Base-by-base conservation (phyloP, 2,113 vertebrate species). In the Nibea coibor region DNA sequence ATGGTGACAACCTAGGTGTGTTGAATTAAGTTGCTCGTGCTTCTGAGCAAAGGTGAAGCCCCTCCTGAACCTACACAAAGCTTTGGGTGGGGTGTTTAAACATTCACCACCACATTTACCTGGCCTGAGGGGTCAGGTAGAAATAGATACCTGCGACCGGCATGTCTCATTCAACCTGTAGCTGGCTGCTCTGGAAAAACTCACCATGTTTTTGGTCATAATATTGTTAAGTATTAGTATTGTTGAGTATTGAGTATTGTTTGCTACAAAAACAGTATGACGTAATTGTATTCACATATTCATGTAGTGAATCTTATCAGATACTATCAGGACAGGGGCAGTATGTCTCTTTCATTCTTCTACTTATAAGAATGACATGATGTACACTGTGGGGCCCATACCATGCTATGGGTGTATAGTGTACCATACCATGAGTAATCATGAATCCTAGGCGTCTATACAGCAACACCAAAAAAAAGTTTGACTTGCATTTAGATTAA, bases 21-120 rank as follows among this genome's bases (percentile, higher is more conserved):
- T 19, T 42, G 35, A 31, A 4, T 22, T n/a, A 11, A 6, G 17
- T 35, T 63, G 14, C 66, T 61, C 12, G 5, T 26, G 31, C 28
- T 5, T 54, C 14, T 28, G 24, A 35, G 7, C 9, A 51, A 42
- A 67, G 0, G 22, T 61, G 43, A 69, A 78, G 9, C 50, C 58
- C 63, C 64, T 10, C 59, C 28, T 71, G 10, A 50, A 51, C 26
- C 62, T 62, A 78, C 63, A 87, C 75, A 86, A 85, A 70, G 80
- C 62, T 84, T 5, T 63, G 80, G 85, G 80, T 77, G 86, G 39
- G 66, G 78, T 61, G 53, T 78, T 67, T 48, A 75, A 80, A 87
- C 72, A 65, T 47, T 48, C 50, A 45, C 3, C 39, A 35, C 45
- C 39, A 64, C 48, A 17, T 24, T 58, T 4, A 69, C 17, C 54